These are phyloP conservation scores for Dolichomitus sp. DNA, from an alignment of 2,888 invertebrate species.

Conservation along the genomic window DNA sequence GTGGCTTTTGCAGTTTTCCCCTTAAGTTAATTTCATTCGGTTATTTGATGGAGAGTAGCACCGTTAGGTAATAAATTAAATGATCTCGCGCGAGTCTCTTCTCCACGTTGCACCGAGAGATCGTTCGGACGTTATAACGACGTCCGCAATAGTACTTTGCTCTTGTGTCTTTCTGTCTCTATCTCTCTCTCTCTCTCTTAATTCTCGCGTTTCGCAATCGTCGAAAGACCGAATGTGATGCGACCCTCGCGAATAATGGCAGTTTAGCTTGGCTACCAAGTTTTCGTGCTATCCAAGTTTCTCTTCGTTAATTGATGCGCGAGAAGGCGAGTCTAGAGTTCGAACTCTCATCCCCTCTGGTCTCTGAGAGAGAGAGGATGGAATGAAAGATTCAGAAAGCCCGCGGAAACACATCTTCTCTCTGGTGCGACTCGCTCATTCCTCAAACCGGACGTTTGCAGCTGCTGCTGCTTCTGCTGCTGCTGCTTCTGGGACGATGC, in stretches of 20 bases:
- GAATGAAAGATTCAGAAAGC: conserved; percentile 74
- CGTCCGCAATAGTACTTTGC: conserved; percentile 24
- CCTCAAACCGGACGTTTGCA: conserved; percentile 56
- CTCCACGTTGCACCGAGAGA: conserved; percentile 1
- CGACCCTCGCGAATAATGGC: conserved; percentile 76
- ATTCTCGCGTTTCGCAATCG: not conserved
- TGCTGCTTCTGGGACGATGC: conserved; percentile 35
- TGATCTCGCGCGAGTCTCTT: conserved; percentile 8
- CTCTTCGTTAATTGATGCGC: conserved; percentile 80
- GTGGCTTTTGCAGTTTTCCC: not conserved
- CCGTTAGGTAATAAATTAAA: conserved; percentile 44
- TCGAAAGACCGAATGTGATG: conserved; percentile 30
- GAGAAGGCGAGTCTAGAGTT: conserved; percentile 54
- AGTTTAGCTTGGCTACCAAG: conserved; percentile 76
- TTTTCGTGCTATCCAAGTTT: conserved; percentile 77
- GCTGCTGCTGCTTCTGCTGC: conserved; percentile 48
- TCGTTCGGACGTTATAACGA: conserved; percentile 28
- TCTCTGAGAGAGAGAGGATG: not conserved
- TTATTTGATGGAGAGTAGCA: conserved; percentile 15
- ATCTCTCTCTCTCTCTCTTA: not conserved
- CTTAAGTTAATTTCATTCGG: conserved; percentile 32
- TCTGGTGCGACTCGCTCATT: conserved; percentile 55
- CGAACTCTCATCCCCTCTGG: conserved; percentile 32
- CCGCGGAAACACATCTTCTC: conserved; percentile 63
- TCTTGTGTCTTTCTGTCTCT: not conserved